Conservation (phyloP, 2,113 vertebrate genomes). For the Podilymbus podiceps region DNA sequence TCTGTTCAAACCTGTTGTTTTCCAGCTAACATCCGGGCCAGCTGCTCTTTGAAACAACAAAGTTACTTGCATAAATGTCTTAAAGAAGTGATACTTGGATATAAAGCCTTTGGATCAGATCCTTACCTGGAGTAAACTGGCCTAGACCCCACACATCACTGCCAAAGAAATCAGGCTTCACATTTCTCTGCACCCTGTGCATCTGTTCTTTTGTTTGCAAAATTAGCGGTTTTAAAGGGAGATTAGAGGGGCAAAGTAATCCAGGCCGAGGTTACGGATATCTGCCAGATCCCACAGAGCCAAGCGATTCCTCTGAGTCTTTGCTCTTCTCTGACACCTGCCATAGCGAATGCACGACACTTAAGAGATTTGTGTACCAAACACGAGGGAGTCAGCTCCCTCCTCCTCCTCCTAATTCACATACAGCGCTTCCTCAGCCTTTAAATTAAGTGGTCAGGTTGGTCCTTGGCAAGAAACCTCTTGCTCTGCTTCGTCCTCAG, state of each 20-base stretch:
- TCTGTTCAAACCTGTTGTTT: slow-evolving; percentile 21
- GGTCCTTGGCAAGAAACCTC: not conserved
- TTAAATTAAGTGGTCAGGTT: slow-evolving; percentile 8
- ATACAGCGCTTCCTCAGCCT: not conserved
- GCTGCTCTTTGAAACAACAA: not conserved
- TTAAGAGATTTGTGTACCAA: not conserved
- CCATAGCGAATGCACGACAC: not conserved
- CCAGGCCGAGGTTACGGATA: not conserved
- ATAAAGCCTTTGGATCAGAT: not conserved
- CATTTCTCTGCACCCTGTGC: not conserved
- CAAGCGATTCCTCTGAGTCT: not conserved
- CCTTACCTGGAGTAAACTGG: not conserved
- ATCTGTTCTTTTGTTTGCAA: not conserved
- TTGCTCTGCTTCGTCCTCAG: not conserved
- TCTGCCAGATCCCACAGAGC: not conserved
- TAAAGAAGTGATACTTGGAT: not conserved
- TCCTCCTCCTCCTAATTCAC: not conserved
- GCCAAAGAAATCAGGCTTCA: not conserved
- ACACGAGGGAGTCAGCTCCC: not conserved
- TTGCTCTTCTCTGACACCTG: not conserved
- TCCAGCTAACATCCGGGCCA: not conserved
- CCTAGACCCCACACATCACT: not conserved
- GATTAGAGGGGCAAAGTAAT: not conserved
- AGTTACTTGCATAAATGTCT: not conserved
- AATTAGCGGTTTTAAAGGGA: not conserved